Conservation (phyloP, 2,797 vertebrate species). For the Chelidonichthys spinosus region DNA sequence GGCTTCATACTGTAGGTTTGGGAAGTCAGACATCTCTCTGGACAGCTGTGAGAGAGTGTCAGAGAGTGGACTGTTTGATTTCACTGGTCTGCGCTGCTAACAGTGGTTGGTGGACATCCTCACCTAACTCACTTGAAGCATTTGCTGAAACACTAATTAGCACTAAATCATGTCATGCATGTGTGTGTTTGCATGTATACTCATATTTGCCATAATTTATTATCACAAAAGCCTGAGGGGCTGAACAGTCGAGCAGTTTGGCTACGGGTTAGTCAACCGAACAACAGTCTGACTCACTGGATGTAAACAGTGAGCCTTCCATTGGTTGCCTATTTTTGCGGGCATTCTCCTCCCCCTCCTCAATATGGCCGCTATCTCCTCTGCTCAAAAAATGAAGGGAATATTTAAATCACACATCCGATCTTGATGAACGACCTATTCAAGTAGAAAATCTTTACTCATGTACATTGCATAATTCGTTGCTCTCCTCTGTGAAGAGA, state of each 20-base stretch:
- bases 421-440: too few relatives aligned
- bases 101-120: slow-evolving; percentile 33
- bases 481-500: too few relatives aligned
- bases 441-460: too few relatives aligned
- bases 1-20: slow-evolving; percentile 7
- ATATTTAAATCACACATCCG: too few relatives aligned
- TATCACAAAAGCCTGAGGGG: slow-evolving; percentile 46
- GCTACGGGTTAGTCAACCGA: slow-evolving; percentile 34
- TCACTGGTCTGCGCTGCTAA: slow-evolving; percentile 10
- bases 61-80: slow-evolving; percentile 15
- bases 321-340: not conserved
- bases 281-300: not conserved
- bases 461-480: too few relatives aligned
- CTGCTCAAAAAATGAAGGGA: too few relatives aligned
- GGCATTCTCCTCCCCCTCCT: not conserved
- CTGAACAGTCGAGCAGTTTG: slow-evolving; percentile 30
- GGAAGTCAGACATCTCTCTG: slow-evolving; percentile 16
- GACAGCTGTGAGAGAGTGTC: slow-evolving; percentile 8
- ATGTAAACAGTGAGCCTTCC: not conserved
- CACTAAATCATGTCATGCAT: slow-evolving; percentile 17
- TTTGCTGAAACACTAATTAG: slow-evolving; percentile 58
- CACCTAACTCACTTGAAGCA: slow-evolving; percentile 35
- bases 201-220: slow-evolving; percentile 60
- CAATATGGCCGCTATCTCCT: not conserved
- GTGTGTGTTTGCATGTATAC: slow-evolving; percentile 29